These are phyloP conservation scores for Ramphastos sulfuratus DNA, from an alignment of 2,113 vertebrate species.

Conservation along the genomic window DNA sequence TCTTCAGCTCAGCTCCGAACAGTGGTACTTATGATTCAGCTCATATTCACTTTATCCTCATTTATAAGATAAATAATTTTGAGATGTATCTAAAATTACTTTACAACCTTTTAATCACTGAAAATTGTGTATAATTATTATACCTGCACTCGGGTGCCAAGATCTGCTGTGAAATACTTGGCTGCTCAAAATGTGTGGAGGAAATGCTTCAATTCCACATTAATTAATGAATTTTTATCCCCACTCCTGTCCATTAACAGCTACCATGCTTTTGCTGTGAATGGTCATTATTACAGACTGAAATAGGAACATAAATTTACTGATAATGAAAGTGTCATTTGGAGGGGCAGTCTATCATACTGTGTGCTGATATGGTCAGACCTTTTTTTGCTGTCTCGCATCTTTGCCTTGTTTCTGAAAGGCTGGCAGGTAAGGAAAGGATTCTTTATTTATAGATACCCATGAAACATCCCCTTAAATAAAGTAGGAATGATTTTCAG, in stretches of 20 bases:
- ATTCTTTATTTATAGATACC: constrained; percentile 61
- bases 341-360: constrained; percentile 83
- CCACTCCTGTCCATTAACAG: constrained; percentile 88
- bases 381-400: constrained; percentile 66
- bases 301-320: constrained; percentile 94
- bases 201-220: constrained; percentile 78
- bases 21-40: constrained; percentile 42
- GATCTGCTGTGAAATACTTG: constrained; percentile 75
- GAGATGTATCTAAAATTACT: constrained; percentile 79
- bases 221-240: constrained; percentile 87
- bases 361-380: constrained; percentile 77
- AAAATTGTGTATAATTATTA: constrained; percentile 81
- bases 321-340: constrained; percentile 95
- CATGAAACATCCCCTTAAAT: constrained; percentile 44
- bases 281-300: constrained; percentile 90
- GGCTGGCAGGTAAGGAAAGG: constrained; percentile 6
- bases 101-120: constrained; percentile 81
- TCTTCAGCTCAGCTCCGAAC: not conserved
- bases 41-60: constrained; percentile 69
- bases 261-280: constrained; percentile 78
- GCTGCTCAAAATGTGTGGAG: constrained; percentile 73
- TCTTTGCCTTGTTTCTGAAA: constrained; percentile 63
- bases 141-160: constrained; percentile 76
- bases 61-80: constrained; percentile 79
- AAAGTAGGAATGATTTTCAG: constrained; percentile 18